Evolutionary conservation across 1,140 invertebrate genomes (phyloP), one percentile per base, ranked within the genome.

Genomic region (Chrysopa pallens): DNA sequence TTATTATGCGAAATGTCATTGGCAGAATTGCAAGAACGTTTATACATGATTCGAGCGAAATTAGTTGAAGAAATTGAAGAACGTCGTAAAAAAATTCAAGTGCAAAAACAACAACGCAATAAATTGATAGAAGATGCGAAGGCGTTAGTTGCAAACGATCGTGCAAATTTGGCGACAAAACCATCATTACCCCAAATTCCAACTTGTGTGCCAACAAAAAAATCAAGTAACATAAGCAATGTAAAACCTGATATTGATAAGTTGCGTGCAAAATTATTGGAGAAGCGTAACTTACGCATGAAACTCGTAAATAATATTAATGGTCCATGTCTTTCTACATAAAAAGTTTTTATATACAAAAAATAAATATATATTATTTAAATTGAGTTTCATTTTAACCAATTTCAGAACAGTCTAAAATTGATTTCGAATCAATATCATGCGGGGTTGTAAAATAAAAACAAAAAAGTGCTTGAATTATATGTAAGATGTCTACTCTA

Each of bases 1-100:
- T 58, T 72, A 14, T 48, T 73, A 38, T 68, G 68, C 54, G 69
- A 73, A 60, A 73, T 73, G 70, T 72, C 69, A 5, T 62, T 72
- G 35, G 65, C 61, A 12, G 69, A 73, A 53, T 49, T 73, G 36
- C 62, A 68, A 48, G 67, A 72, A 51, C 53, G 67, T 28, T 48
- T 72, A 27, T 49, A 37, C 38, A 44, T 61, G 15, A 55, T 68
- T 37, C 68, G 66, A 56, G 60, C 67, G 9, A 52, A 57, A 28
- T 52, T 70, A 45, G 52, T 64, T 37, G 59, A 67, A 43, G 64
- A 72, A 53, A 43, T 72, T 29, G 60, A 69, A 46, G 54, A 52
- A 31, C 66, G 65, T 48, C 64, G 54, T 43, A 17, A 27, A 27
- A 44, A 49, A 43, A 35, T 43, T 14, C 50, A 56, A 15, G 11